These are phyloP conservation scores for Holotrichia oblita DNA, from an alignment of 1,140 invertebrate genomes.

Conservation along the genomic window DNA sequence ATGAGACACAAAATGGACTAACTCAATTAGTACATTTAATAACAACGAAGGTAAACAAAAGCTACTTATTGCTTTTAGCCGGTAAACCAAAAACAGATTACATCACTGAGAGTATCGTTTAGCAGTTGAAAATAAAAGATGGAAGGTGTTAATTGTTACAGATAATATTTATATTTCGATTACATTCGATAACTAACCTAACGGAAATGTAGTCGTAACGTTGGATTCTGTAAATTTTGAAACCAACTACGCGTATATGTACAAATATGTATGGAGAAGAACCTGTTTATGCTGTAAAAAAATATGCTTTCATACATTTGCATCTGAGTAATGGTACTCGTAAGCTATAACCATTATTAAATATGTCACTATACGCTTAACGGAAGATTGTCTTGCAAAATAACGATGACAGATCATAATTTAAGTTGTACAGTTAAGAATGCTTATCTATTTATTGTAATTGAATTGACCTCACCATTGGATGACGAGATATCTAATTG, in stretches of 20 bases:
- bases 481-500: not conserved
- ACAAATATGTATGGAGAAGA: no score
- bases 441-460: not conserved
- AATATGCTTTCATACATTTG: not conserved
- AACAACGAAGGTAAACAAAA: not conserved
- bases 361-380: not conserved
- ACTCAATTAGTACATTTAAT: not conserved
- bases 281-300: not conserved
- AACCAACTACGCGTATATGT: no score
- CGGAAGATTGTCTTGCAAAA: not conserved
- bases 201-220: not conserved
- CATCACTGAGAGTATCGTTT: not conserved
- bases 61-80: slow-evolving; percentile 20
- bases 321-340: not conserved
- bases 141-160: not conserved
- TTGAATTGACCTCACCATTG: not conserved
- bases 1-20: not conserved
- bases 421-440: not conserved
- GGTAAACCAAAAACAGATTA: not conserved
- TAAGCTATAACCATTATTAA: not conserved
- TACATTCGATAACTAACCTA: slow-evolving; percentile 14
- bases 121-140: not conserved
- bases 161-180: slow-evolving; percentile 23
- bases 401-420: not conserved
- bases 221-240: not conserved